Evolutionary conservation across 2,797 vertebrate species (phyloP), one percentile per base, ranked within the genome.

Genomic region (Pipistrellus nathusii): DNA sequence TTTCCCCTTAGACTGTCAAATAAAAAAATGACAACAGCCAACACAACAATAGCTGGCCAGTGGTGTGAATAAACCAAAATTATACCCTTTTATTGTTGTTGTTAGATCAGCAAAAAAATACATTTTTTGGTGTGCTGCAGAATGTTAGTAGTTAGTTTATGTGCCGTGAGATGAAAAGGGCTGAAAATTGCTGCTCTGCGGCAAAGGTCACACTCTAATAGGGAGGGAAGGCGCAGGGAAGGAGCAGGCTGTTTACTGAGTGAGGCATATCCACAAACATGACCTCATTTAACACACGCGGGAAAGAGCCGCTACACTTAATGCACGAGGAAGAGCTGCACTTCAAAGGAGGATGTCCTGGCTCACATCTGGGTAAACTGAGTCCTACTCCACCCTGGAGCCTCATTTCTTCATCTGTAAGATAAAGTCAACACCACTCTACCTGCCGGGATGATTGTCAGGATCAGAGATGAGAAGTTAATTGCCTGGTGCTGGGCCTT

Each of bases 161-260:
- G 64, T 68, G 64, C 64, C 64, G 8, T 35, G 64, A 68, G 64
- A 68, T 68, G 64, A 68, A 20, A 20, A 68, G 1, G 30, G 64
- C n/a, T 20, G n/a, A 20, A 62, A 66, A 32, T 35, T 20, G 64
- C 64, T 66, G 64, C 82, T 88, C 91, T 87, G 78, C 46, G 90
- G 64, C 90, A 95, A 46, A 95, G 75, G 75, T 93, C 72, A 93
- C 59, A 75, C 55, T 27, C 83, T 77, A 85, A 94, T 46, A 78
- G 76, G 44, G 11, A 41, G 8, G 12, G 17, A 23, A 32, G 41
- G 44, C 8, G 2, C 27, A 13, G 83, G 35, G 32, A 20, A 20
- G 2, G 5, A 44, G n/a, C 27, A 15, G 7, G 64, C 53, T 23
- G 20, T 13, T 51, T 5, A 68, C 1, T 15, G 8, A 57, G 48